phyloP scores from a whole-genome alignment of 2,113 vertebrate species.

The Antigone vipio region DNA sequence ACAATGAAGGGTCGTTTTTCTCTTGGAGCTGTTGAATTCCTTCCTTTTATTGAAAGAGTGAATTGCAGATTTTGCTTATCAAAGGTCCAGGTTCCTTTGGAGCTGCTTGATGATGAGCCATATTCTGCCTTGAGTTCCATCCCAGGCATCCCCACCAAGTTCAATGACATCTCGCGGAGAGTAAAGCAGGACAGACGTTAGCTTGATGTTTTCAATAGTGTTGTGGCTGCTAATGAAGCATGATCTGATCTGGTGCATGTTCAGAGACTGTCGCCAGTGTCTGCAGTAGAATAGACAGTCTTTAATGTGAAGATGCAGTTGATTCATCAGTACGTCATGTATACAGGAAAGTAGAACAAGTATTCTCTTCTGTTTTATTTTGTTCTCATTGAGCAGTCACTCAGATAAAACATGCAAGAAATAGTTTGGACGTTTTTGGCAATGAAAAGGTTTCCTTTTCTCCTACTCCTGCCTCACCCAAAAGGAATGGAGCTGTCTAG shows the following conservation, averaged over 20 bases:
- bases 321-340: background rate
- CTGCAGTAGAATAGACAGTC: background rate
- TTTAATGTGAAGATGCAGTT: background rate
- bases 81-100: conserved; percentile 27
- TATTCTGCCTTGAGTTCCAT: conserved; percentile 15
- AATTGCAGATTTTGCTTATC: conserved; percentile 8
- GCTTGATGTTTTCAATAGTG: background rate
- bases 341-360: background rate
- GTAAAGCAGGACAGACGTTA: background rate
- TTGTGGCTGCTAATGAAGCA: conserved; percentile 30
- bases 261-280: background rate
- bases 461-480: background rate
- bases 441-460: background rate
- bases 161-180: conserved; percentile 5
- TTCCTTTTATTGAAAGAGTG: conserved; percentile 9
- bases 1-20: conserved; percentile 20
- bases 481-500: background rate
- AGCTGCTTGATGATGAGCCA: conserved; percentile 26
- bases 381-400: background rate
- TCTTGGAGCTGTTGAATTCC: conserved; percentile 1
- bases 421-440: background rate
- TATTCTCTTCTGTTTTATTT: background rate
- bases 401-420: background rate
- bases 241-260: background rate
- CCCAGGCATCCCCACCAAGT: conserved; percentile 23